Conservation (phyloP, 2,888 invertebrate species). For the Callinectes sapidus region DNA sequence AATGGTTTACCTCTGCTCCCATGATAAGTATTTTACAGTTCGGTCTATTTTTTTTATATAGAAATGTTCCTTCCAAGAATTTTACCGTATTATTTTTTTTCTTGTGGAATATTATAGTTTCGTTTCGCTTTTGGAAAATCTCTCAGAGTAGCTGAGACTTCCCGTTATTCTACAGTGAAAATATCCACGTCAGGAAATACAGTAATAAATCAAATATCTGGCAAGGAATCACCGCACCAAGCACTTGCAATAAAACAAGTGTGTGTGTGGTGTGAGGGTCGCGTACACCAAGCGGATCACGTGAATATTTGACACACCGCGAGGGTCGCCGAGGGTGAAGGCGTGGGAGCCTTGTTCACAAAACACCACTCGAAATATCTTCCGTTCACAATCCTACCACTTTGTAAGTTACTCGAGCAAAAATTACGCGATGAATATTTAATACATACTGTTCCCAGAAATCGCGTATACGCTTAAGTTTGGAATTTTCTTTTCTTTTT, state of each 20-base stretch:
- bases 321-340: background rate
- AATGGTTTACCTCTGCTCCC: background rate
- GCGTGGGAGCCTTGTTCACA: background rate
- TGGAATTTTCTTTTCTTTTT: too few species aligned
- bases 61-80: background rate
- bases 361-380: background rate
- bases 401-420: background rate
- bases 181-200: too few species aligned
- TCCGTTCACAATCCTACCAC: background rate
- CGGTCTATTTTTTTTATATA: background rate
- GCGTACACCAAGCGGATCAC: background rate
- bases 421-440: background rate
- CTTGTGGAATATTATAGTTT: background rate
- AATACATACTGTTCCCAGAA: background rate
- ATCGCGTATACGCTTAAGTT: background rate
- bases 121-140: background rate
- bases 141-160: too few species aligned
- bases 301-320: background rate
- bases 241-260: background rate
- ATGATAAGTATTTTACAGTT: too few species aligned
- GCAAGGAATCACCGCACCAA: background rate
- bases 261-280: background rate
- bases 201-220: background rate
- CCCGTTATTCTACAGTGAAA: too few species aligned
- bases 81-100: background rate